Evolutionary conservation across 2,797 vertebrate species (phyloP).

Genomic region (Coregonus sp.): DNA sequence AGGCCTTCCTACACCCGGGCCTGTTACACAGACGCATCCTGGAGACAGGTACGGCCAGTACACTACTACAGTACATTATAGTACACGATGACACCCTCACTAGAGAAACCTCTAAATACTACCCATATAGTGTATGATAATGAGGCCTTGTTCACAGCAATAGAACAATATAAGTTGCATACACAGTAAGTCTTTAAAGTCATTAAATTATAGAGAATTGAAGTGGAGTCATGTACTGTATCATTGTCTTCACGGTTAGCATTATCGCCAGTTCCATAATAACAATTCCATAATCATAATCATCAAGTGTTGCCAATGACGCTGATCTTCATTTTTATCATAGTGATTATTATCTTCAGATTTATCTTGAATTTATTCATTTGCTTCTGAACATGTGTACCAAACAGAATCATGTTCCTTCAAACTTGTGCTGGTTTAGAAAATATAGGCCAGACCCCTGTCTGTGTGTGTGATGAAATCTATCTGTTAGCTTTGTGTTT

Average conservation of each 20-base stretch:
- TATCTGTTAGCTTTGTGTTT: slow-evolving; percentile 45
- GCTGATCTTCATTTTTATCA: neutral
- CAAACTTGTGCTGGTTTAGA: slow-evolving; percentile 18
- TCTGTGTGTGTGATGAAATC: slow-evolving; percentile 45
- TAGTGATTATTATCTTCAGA: neutral
- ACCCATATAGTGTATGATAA: too few species aligned
- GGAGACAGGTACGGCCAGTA: slow-evolving; percentile 76
- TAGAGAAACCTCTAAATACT: neutral
- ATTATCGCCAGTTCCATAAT: too few species aligned
- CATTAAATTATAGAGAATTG: neutral
- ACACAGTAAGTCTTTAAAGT: too few species aligned
- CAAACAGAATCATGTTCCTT: slow-evolving; percentile 8
- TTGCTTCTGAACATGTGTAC: neutral
- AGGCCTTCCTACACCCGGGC: slow-evolving; percentile 83
- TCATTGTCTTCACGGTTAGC: neutral
- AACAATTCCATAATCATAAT: too few species aligned
- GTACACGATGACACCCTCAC: neutral
- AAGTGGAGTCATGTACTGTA: neutral
- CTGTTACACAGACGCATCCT: slow-evolving; percentile 84
- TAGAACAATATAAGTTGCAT: too few species aligned
- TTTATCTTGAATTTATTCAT: neutral
- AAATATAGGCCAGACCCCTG: slow-evolving; percentile 36
- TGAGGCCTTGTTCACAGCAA: too few species aligned
- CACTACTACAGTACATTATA: too few species aligned
- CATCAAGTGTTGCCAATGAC: too few species aligned